phyloP scores from a whole-genome alignment of 92 coral and sea anemone genomes.

The Pocillopora grandis region DNA sequence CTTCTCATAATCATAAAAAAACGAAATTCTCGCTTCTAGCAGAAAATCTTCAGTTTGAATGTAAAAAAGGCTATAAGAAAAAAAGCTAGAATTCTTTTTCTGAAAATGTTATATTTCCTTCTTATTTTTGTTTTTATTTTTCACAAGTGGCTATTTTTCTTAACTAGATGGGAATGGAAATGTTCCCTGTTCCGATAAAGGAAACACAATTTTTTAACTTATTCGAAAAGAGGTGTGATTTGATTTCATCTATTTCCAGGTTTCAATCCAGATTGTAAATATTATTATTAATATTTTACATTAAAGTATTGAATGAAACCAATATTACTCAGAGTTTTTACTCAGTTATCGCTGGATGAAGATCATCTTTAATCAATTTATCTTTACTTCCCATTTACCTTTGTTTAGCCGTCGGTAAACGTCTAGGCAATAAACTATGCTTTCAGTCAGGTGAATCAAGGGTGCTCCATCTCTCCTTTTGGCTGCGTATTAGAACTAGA shows the following conservation, averaged over 20 bases:
- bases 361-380: background rate
- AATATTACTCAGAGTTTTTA: background rate
- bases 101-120: slow-evolving; percentile 20
- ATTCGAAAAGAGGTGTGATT: slow-evolving; percentile 34
- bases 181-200: background rate
- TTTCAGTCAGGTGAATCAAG: too few species aligned
- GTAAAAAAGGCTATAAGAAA: background rate
- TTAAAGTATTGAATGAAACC: slow-evolving; percentile 44
- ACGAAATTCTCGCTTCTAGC: too few species aligned
- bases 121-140: slow-evolving; percentile 31
- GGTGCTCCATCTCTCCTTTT: too few species aligned
- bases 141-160: slow-evolving; percentile 33
- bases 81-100: background rate
- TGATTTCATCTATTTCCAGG: slow-evolving; percentile 34
- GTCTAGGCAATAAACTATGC: too few species aligned
- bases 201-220: slow-evolving; percentile 34
- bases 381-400: background rate
- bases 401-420: too few species aligned
- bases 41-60: background rate
- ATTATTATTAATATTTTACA: slow-evolving; percentile 46
- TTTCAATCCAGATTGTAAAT: slow-evolving; percentile 43
- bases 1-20: background rate
- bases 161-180: slow-evolving; percentile 13
- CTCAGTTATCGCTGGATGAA: background rate
- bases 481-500: too few species aligned